Percentiles rank a stretch among this genome's conserved stretches.
Evolutionary conservation across 1,140 invertebrate genomes (phyloP).

Genomic region (Leptopilina boulardi): DNA sequence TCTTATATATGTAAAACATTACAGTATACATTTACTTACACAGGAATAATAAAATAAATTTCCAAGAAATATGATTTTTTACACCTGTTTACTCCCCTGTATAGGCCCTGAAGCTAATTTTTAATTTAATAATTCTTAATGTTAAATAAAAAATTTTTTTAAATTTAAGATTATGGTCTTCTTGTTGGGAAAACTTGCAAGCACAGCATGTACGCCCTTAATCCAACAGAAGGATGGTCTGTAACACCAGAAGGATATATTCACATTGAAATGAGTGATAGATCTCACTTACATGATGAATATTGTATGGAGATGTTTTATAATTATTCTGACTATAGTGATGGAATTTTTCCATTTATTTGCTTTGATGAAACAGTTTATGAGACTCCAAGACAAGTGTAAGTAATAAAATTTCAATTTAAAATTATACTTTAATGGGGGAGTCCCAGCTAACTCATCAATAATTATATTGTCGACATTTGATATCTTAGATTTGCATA

Average conservation of each 20-base stretch:
- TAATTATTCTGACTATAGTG: neutral
- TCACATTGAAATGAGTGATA: neutral
- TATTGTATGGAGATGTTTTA: slow-evolving; percentile 18
- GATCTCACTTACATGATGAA: neutral
- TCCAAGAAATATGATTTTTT: too few species aligned
- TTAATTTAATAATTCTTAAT: too few species aligned
- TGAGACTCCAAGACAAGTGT: neutral
- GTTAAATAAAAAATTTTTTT: neutral
- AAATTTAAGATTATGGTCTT: slow-evolving; percentile 22
- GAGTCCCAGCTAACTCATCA: too few species aligned
- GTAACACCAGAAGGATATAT: neutral
- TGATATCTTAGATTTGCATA: too few species aligned
- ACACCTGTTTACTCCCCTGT: too few species aligned
- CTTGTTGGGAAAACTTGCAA: slow-evolving; percentile 22
- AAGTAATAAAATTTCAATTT: slow-evolving; percentile 53
- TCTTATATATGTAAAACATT: too few species aligned
- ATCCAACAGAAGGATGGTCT: neutral
- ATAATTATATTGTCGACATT: too few species aligned
- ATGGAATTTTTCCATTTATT: slow-evolving; percentile 5
- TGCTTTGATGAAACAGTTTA: neutral
- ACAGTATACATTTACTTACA: too few species aligned
- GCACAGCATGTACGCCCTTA: neutral
- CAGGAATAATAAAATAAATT: too few species aligned
- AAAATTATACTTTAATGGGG: too few species aligned
- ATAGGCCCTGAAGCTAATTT: too few species aligned